Evolutionary conservation across 2,888 invertebrate species (phyloP).

Genomic region (Protonemura montana): DNA sequence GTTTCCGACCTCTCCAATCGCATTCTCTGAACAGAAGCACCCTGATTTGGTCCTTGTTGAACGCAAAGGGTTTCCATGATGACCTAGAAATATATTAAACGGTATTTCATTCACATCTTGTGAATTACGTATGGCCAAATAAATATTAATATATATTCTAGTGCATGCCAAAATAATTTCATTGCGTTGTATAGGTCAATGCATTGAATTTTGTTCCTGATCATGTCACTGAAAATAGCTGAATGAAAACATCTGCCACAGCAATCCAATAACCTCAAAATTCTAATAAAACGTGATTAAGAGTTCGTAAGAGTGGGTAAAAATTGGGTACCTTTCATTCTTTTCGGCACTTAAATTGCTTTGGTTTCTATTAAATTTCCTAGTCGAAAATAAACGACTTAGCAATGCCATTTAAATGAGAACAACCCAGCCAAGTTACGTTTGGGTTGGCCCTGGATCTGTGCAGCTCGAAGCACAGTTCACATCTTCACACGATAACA

Average conservation of each 20-base stretch:
- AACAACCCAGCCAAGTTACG: constrained; percentile 18
- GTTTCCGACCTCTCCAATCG: constrained; percentile 79
- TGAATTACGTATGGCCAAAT: neutral
- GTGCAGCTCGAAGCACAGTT: constrained; percentile 25
- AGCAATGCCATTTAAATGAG: constrained; percentile 71
- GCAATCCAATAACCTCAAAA: neutral
- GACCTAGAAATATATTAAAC: constrained; percentile 51
- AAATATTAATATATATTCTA: neutral
- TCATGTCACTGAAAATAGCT: neutral
- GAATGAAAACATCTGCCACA: neutral
- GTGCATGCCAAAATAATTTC: neutral
- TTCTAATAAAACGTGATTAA: neutral
- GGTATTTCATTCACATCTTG: neutral
- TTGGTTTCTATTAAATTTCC: constrained; percentile 62
- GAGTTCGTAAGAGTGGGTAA: neutral
- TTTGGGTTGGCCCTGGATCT: constrained; percentile 43
- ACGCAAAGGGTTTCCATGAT: constrained; percentile 68
- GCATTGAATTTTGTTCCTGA: no score
- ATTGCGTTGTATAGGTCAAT: neutral
- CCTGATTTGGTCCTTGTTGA: constrained; percentile 73
- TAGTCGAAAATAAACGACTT: constrained; percentile 73
- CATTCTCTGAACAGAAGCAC: constrained; percentile 86
- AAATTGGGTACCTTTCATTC: constrained; percentile 47
- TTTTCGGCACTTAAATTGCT: constrained; percentile 45
- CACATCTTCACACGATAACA: neutral